A percentile compares a stretch with the other conserved stretches of the same genome.
Evolutionary conservation across 2,797 vertebrate species (phyloP).

Genomic region (Parotocinclus haroldoi): DNA sequence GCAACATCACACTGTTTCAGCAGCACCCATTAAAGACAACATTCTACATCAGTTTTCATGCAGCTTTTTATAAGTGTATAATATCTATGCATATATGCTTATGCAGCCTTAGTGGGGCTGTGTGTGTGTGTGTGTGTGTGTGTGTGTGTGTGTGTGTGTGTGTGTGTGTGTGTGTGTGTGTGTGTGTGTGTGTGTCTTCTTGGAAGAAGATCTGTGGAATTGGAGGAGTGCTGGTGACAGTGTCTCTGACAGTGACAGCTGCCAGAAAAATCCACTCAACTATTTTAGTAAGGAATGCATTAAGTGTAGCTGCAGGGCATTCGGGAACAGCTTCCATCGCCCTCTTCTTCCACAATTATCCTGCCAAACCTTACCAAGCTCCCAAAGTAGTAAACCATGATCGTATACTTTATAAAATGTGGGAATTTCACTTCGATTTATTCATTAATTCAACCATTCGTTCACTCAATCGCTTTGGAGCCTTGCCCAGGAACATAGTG

Average conservation of each 20-base stretch:
- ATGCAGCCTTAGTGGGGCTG: not conserved
- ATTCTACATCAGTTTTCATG: constrained; percentile 11
- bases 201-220: constrained; percentile 12
- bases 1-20: constrained; percentile 22
- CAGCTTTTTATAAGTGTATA: constrained; percentile 26
- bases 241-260: constrained; percentile 44
- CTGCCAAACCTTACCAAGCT: constrained; percentile 10
- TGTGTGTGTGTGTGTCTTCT: constrained; percentile 24
- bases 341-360: constrained; percentile 13
- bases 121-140: constrained; percentile 4
- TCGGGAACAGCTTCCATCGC: not conserved
- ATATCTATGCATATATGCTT: not conserved
- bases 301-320: constrained; percentile 17
- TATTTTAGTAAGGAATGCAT: constrained; percentile 46
- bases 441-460: not conserved
- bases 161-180: constrained; percentile 16
- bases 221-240: constrained; percentile 15
- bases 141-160: constrained; percentile 1
- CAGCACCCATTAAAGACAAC: constrained; percentile 1
- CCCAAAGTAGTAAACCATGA: not conserved
- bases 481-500: not conserved
- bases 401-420: not conserved
- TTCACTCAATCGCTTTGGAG: not conserved
- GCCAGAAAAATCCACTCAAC: constrained; percentile 43
- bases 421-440: not conserved